A percentile compares a stretch with the other conserved stretches of the same genome.
Evolutionary conservation across 2,113 vertebrate species (phyloP).

Genomic region (Leptobrachium ailaonicum): DNA sequence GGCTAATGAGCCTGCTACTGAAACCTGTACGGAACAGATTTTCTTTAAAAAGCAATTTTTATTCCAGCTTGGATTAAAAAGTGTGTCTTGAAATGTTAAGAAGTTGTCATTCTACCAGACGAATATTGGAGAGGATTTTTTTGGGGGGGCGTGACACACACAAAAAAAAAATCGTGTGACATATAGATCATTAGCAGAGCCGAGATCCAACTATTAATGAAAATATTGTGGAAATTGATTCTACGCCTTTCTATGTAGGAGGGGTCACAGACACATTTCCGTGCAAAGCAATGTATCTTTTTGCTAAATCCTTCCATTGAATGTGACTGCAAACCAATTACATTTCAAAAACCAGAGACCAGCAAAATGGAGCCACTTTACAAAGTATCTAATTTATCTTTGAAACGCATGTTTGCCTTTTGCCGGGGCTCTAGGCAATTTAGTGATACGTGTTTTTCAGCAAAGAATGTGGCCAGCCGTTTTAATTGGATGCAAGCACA

Average conservation of each 20-base stretch:
- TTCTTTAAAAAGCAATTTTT: background rate
- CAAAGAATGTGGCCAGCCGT: conserved; percentile 34
- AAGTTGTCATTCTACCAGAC: conserved; percentile 10
- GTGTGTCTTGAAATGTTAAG: conserved; percentile 11
- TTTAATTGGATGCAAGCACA: conserved; percentile 40
- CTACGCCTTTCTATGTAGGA: conserved; percentile 1
- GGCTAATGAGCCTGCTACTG: background rate
- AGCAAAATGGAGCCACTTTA: conserved; percentile 46
- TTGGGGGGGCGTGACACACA: background rate
- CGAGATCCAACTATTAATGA: conserved; percentile 21
- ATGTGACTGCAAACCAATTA: conserved; percentile 50
- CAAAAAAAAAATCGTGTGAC: background rate
- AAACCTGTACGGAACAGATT: conserved; percentile 1
- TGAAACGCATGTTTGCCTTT: conserved; percentile 46
- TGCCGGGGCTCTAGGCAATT: conserved; percentile 45
- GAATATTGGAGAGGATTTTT: conserved; percentile 2
- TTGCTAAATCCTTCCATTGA: conserved; percentile 45
- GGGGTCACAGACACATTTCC: conserved; percentile 25
- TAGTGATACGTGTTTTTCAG: conserved; percentile 37
- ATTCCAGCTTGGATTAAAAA: conserved; percentile 23
- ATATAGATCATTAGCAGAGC: conserved; percentile 34
- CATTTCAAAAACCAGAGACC: conserved; percentile 48
- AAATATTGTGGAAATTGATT: conserved; percentile 36
- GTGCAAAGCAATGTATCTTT: conserved; percentile 22
- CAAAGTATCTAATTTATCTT: conserved; percentile 48